Percentiles rank a stretch among this genome's conserved stretches.
Conservation (phyloP, 2,113 vertebrate species). For the Amazona vittata region DNA sequence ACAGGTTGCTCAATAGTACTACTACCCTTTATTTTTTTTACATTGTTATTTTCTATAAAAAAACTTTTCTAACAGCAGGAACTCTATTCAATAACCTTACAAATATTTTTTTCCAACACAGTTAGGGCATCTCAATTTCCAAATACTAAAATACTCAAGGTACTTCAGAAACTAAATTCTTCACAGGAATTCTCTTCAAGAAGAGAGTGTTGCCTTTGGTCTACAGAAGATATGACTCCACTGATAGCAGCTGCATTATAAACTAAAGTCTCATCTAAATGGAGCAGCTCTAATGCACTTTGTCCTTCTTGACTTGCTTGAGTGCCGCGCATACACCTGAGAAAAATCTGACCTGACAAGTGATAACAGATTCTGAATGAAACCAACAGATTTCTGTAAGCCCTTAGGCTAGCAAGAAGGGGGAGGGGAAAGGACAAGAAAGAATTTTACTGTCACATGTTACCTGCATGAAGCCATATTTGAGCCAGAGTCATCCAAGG, state of each 20-base stretch:
- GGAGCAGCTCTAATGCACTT: neutral
- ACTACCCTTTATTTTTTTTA: neutral
- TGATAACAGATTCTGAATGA: neutral
- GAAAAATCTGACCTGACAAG: neutral
- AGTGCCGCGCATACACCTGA: too few relatives aligned
- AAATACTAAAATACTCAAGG: neutral
- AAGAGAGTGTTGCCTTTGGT: neutral
- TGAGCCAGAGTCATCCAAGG: conserved; percentile 99
- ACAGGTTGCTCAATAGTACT: neutral
- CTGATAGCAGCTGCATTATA: neutral
- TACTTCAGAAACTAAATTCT: neutral
- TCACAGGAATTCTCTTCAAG: neutral
- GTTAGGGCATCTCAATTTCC: neutral
- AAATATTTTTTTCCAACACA: neutral
- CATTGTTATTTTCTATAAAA: neutral
- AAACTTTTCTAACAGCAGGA: neutral
- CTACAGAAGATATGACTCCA: neutral
- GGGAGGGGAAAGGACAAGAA: neutral
- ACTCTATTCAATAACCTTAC: neutral
- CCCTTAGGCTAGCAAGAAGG: neutral
- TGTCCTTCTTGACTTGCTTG: neutral
- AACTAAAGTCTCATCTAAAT: neutral
- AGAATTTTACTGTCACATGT: neutral
- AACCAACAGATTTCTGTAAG: neutral
- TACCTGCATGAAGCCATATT: conserved; percentile 99